These are phyloP conservation scores for Drosophila subsilvestris DNA, from an alignment of 2,888 invertebrate genomes.

Conservation along the genomic window DNA sequence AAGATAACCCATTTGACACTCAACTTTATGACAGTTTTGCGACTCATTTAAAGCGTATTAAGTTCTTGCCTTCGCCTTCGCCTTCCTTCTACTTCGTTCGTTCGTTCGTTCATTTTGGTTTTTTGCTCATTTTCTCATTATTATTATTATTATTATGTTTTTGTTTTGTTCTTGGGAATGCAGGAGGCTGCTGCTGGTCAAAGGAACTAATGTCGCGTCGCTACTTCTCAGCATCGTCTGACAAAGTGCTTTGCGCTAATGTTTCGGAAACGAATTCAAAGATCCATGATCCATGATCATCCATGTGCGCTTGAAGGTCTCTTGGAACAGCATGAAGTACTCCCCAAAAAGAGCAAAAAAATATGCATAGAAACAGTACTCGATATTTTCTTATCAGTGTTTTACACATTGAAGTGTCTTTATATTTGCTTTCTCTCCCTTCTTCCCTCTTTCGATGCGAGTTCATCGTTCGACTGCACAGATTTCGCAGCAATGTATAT, in stretches of 20 bases:
- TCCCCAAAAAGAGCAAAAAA: too few species aligned
- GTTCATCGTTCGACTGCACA: too few species aligned
- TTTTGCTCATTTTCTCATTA: conserved; percentile 9
- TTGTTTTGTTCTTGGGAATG: neutral
- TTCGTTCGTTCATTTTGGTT: neutral
- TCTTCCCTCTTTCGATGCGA: neutral
- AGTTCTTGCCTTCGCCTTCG: conserved; percentile 14
- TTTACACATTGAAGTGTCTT: conserved; percentile 25
- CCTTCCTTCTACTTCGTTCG: neutral
- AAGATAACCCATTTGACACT: conserved; percentile 54
- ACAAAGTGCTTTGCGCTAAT: conserved; percentile 1
- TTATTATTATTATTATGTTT: neutral
- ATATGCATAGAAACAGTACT: neutral
- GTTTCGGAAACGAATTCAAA: neutral
- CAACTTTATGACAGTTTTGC: conserved; percentile 47
- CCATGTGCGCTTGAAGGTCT: neutral
- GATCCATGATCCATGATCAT: neutral
- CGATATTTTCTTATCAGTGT: neutral
- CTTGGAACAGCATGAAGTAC: neutral
- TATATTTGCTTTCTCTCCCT: conserved; percentile 1
- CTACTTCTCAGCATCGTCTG: neutral
- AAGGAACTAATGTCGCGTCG: neutral
- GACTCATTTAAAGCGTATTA: conserved; percentile 48
- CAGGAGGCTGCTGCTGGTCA: neutral
- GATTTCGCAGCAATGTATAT: too few species aligned